These are phyloP conservation scores for Typhlomys cinereus DNA, from an alignment of 2,113 vertebrate species.

Conservation along the genomic window DNA sequence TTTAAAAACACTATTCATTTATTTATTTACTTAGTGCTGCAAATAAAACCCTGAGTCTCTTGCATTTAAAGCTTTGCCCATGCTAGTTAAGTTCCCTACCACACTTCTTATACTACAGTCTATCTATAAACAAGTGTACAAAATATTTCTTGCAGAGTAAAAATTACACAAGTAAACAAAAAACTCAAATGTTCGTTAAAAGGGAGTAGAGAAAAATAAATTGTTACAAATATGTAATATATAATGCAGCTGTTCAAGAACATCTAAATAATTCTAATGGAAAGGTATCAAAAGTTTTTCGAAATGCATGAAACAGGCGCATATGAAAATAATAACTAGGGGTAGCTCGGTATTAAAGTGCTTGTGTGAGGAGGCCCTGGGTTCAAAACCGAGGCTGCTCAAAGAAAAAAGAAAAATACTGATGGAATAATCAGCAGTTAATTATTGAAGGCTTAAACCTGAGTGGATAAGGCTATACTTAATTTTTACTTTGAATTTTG, in stretches of 20 bases:
- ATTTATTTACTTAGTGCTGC: not conserved
- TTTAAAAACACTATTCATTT: not conserved
- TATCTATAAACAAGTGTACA: not conserved
- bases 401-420: not conserved
- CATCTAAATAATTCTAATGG: conserved; percentile 1
- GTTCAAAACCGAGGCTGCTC: not conserved
- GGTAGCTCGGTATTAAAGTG: not conserved
- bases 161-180: not conserved
- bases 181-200: not conserved
- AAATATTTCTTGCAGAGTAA: conserved; percentile 37
- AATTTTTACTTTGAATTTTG: conserved; percentile 37
- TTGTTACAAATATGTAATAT: not conserved
- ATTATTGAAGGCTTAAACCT: not conserved
- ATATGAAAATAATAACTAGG: not conserved
- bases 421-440: not conserved
- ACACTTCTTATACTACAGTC: not conserved
- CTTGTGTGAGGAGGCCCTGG: not conserved
- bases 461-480: not conserved
- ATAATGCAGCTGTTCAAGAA: not conserved
- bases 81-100: not conserved
- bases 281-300: not conserved
- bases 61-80: not conserved
- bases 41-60: not conserved
- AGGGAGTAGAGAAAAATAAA: not conserved
- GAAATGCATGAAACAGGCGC: not conserved